Conservation (phyloP, 2,888 invertebrate species). For the Pasiphila rectangulata region DNA sequence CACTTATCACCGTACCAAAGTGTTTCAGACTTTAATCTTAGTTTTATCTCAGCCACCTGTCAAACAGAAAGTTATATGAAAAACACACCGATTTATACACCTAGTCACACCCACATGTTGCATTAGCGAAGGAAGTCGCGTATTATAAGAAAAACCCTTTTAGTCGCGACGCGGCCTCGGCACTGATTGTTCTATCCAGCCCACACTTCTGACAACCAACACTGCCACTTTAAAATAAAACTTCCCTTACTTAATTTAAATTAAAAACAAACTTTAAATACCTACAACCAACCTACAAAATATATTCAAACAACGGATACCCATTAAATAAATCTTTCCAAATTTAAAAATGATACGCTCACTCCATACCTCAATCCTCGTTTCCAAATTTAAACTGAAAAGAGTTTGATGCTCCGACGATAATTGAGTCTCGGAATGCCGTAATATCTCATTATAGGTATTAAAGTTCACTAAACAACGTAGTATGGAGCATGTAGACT, state of each 20-base stretch:
- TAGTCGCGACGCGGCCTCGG: slow-evolving; percentile 50
- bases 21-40: slow-evolving; percentile 23
- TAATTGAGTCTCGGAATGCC: slow-evolving; percentile 70
- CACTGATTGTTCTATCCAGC: slow-evolving; percentile 58
- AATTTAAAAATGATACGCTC: slow-evolving; percentile 68
- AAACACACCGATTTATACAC: slow-evolving; percentile 39
- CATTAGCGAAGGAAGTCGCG: slow-evolving; percentile 50
- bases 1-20: slow-evolving; percentile 18
- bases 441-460: slow-evolving; percentile 70
- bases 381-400: slow-evolving; percentile 75
- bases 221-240: slow-evolving; percentile 50
- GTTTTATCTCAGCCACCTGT: slow-evolving; percentile 29
- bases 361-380: slow-evolving; percentile 69
- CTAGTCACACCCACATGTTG: slow-evolving; percentile 46
- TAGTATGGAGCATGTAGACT: slow-evolving; percentile 43
- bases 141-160: slow-evolving; percentile 45
- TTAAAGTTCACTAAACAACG: slow-evolving; percentile 44
- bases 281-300: no score
- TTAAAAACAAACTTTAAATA: slow-evolving; percentile 31
- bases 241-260: slow-evolving; percentile 41
- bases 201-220: slow-evolving; percentile 65
- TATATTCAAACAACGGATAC: slow-evolving; percentile 49
- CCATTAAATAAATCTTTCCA: slow-evolving; percentile 65
- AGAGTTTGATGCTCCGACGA: slow-evolving; percentile 72
- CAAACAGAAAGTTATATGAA: slow-evolving; percentile 37